phyloP scores from a whole-genome alignment of 2,113 vertebrate genomes.

The Apodemus sylvaticus region DNA sequence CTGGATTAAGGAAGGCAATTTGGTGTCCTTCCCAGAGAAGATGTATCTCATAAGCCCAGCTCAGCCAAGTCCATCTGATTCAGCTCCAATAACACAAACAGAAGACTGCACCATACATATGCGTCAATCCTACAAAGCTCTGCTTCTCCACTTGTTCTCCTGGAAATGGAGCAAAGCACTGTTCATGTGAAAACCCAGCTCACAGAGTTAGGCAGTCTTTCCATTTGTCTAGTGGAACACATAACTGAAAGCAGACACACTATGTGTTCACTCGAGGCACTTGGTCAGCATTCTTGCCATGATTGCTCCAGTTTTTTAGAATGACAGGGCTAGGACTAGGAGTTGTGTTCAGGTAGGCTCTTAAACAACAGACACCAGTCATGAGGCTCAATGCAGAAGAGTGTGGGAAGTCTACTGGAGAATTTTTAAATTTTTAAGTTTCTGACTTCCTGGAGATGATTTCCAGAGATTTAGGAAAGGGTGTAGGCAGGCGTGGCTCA shows the following conservation, averaged over 20 bases:
- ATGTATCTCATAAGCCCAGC: neutral
- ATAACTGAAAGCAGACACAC: neutral
- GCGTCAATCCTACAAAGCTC: neutral
- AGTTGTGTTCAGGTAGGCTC: neutral
- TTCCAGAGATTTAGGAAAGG: neutral
- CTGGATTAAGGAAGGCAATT: neutral
- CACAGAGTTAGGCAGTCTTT: neutral
- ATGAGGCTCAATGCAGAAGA: neutral
- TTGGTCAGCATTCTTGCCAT: neutral
- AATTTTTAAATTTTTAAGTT: neutral
- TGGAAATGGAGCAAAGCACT: neutral
- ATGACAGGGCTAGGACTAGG: neutral
- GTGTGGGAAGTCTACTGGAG: neutral
- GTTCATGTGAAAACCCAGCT: neutral
- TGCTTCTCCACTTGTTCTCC: neutral
- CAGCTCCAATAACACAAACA: neutral
- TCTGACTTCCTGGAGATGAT: neutral
- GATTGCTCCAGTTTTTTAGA: rapidly evolving
- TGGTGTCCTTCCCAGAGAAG: neutral
- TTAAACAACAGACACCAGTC: neutral
- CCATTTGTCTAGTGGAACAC: neutral
- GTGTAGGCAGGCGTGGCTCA: neutral
- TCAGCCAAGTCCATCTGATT: neutral
- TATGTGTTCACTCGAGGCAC: neutral
- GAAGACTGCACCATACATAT: neutral